Evolutionary conservation across 2,113 vertebrate genomes (phyloP), one percentile per base, ranked within the genome.

Genomic region (Caloenas nicobarica): DNA sequence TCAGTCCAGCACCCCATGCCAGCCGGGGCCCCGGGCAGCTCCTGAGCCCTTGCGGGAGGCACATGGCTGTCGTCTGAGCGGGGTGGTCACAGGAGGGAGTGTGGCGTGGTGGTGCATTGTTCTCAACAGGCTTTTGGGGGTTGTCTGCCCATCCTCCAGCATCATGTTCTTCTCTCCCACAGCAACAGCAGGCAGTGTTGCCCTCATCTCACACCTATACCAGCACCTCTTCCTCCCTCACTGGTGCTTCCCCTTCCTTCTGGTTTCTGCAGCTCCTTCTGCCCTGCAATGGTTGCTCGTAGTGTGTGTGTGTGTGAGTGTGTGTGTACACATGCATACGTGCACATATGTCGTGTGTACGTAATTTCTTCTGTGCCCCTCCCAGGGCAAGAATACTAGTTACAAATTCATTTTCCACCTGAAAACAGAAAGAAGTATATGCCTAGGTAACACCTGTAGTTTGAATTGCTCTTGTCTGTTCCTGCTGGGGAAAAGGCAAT

Each of bases 1-100:
- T 57, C 36, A 22, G 61, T 19, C 61, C 5, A 4, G 34, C 23
- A 38, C 13, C 31, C 7, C 26, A 44, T 1, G 1, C 15, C n/a
- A 61, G 53, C 12, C 48, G 38, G 19, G 22, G 29, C 26, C 7
- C 46, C 33, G 46, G 40, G 34, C 61, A 57, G 36, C 31, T 56
- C 34, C 69, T 2, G 1, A 56, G 53, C 1, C 0, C 66, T 4
- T 16, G 7, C 3, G 33, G 48, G 40, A 66, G 12, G n/a, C 65
- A 60, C 0, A 0, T 6, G 40, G 46, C 26, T 62, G 53, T 61
- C 1, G 0, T 18, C 18, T 2, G 0, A 34, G 56, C 19, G 10
- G 10, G 17, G 19, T 31, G 50, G 28, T 31, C 62, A 21, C 33
- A 24, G 26, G 36, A 16, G 42, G 42, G 16, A 16, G 16, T 17